Evolutionary conservation across 2,888 invertebrate species (phyloP), one percentile per base, ranked within the genome.

Genomic region (Blera fallax): DNA sequence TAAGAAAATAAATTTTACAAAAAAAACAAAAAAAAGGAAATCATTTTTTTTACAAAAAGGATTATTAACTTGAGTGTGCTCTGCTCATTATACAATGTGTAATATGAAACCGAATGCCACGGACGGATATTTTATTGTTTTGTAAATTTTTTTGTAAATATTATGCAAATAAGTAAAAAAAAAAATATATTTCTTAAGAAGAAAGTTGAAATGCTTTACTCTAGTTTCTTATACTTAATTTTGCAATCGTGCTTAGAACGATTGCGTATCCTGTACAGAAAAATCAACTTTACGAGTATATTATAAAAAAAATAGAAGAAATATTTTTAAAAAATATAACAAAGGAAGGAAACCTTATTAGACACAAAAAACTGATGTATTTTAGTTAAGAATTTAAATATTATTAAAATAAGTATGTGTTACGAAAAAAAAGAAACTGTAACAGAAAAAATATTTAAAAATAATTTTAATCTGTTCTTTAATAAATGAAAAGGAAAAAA

Each of bases 211-310:
- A 54, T 45, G 52, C 72, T 78, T 64, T 32, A 48, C 52, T 78
- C 65, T 84, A 84, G 84, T 84, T 84, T 84, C 84, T 74, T 79
- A 80, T 65, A 84, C 74, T 79, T 84, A 84, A 84, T 64, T 84
- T 58, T 43, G 80, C 69, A 74, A 54, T 65, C 37, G 50, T 27
- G 48, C 29, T 16, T 65, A 40, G 7, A 29, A 56, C 70, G n/a
- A 65, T 80, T 79, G 74, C 72, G 32, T 65, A 65, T 56, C 74
- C 64, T 84, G 84, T 84, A 80, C 74, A 84, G 73, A 79, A 69
- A n/a, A 74, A 37, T 69, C 29, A 62, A 73, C 14, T n/a, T n/a
- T n/a, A n/a, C n/a, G n/a, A 60, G 14, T 50, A 50, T 60, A 72
- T 45, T 29, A 64, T 24, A 65, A 56, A 45, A 69, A 48, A 69